phyloP scores from a whole-genome alignment of 2,888 invertebrate species.

The Odontocerum albicorne region DNA sequence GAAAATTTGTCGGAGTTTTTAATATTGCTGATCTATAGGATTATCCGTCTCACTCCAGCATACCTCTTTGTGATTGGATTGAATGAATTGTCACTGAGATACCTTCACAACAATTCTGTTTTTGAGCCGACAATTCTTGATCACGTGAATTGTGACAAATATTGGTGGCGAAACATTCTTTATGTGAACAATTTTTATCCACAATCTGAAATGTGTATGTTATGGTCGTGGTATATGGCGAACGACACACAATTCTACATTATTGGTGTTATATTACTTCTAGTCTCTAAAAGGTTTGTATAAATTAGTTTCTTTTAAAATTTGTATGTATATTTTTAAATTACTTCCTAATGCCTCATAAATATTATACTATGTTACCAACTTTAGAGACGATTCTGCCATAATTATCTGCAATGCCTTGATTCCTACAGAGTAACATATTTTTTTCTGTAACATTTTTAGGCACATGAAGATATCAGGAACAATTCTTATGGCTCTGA shows the following conservation, averaged over 20 bases:
- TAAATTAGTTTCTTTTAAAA: background rate
- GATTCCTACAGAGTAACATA: background rate
- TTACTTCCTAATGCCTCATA: background rate
- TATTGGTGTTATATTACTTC: constrained; percentile 65
- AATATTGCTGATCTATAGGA: constrained; percentile 55
- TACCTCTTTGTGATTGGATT: constrained; percentile 78
- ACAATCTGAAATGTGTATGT: constrained; percentile 76
- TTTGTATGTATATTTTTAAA: background rate
- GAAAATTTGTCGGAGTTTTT: constrained; percentile 24
- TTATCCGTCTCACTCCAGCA: constrained; percentile 76
- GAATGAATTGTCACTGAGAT: constrained; percentile 71
- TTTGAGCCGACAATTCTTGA: constrained; percentile 73
- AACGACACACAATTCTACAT: constrained; percentile 80
- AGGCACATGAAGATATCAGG: constrained; percentile 68
- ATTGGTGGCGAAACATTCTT: constrained; percentile 84
- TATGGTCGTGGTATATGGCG: constrained; percentile 83
- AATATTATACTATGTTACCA: background rate
- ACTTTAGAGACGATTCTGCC: background rate
- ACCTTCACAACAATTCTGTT: constrained; percentile 70
- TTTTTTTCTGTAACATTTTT: constrained; percentile 27
- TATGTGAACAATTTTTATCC: constrained; percentile 82
- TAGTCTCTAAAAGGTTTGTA: constrained; percentile 69
- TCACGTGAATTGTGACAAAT: constrained; percentile 71
- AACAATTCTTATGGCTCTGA: constrained; percentile 57
- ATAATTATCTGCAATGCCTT: background rate